Percentiles rank a stretch among this genome's conserved stretches.
phyloP scores from a whole-genome alignment of 2,113 vertebrate species.

The Protobothrops mucrosquamatus region DNA sequence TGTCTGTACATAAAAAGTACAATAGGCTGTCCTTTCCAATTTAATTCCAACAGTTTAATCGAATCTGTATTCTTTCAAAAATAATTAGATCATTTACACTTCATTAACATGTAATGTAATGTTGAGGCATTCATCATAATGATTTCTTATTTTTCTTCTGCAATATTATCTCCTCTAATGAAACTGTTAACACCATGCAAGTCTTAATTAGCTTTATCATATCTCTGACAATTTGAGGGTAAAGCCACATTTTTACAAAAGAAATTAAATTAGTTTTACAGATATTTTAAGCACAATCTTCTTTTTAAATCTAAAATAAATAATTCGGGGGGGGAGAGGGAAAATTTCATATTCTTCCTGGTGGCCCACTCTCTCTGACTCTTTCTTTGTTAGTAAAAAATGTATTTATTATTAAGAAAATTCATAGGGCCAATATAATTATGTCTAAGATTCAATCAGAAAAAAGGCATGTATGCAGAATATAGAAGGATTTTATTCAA shows the following conservation, averaged over 20 bases:
- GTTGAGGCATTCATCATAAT: conserved; percentile 99
- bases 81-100: conserved; percentile 99
- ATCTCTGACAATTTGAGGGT: conserved; percentile 79
- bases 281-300: conserved; percentile 59
- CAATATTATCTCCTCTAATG: conserved; percentile 99
- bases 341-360: conserved; percentile 16
- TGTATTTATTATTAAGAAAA: background rate
- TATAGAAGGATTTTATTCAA: background rate
- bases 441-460: conserved; percentile 8
- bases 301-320: conserved; percentile 49
- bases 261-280: conserved; percentile 65
- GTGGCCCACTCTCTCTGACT: background rate
- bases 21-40: conserved; percentile 95
- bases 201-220: conserved; percentile 97
- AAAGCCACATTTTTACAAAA: conserved; percentile 63
- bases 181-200: conserved; percentile 94
- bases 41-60: conserved; percentile 94
- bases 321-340: conserved; percentile 23
- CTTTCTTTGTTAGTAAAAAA: conserved; percentile 12
- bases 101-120: conserved; percentile 92
- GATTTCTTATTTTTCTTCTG: conserved; percentile 98
- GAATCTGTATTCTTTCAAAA: conserved; percentile 99
- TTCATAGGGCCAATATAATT: background rate
- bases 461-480: conserved; percentile 9
- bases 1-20: conserved; percentile 97